These are phyloP conservation scores for Poicephalus meyeri DNA, from an alignment of 2,113 vertebrate genomes.

Conservation along the genomic window DNA sequence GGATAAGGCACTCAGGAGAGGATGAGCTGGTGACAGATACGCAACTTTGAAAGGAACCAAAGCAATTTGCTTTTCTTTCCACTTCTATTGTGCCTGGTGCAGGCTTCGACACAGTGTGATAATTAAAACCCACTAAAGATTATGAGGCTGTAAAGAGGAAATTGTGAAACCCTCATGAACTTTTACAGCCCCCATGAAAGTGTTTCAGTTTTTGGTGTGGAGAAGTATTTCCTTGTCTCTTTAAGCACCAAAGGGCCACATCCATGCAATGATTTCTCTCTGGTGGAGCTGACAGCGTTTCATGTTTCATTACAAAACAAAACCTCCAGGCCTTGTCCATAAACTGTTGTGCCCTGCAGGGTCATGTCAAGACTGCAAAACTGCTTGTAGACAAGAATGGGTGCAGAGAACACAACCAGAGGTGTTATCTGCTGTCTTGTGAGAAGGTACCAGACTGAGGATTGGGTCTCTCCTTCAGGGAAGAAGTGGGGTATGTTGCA, in stretches of 20 bases:
- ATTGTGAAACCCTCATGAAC: background rate
- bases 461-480: background rate
- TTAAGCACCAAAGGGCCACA: background rate
- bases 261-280: background rate
- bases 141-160: conserved; percentile 29
- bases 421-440: background rate
- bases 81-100: background rate
- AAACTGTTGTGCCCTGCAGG: background rate
- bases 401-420: background rate
- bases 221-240: conserved; percentile 26
- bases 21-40: background rate
- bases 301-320: background rate
- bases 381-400: background rate
- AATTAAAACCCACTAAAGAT: conserved; percentile 33
- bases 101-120: background rate
- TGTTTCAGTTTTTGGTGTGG: background rate
- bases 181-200: conserved; percentile 20
- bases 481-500: fast-evolving
- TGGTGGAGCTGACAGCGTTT: background rate
- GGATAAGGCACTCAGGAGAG: background rate
- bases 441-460: background rate
- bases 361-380: background rate
- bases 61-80: background rate
- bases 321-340: background rate
- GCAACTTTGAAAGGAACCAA: background rate